Percentiles rank a stretch among this genome's conserved stretches.
Evolutionary conservation across 2,797 vertebrate species (phyloP).

Genomic region (Antrozous pallidus): DNA sequence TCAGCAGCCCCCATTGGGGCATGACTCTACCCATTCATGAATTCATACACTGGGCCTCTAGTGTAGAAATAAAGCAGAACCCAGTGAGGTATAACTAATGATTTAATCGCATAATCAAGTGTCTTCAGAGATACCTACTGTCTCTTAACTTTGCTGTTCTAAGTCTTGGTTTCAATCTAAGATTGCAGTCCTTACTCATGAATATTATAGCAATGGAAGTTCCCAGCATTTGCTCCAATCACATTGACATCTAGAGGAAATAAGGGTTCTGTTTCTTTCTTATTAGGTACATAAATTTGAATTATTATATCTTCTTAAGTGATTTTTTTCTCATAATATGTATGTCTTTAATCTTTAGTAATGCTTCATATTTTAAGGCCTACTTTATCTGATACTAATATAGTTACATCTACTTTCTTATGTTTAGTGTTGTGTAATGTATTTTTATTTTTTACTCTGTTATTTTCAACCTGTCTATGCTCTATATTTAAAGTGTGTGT

Average conservation of each 20-base stretch:
- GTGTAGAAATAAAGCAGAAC: background rate
- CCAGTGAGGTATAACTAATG: background rate
- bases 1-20: no score
- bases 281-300: background rate
- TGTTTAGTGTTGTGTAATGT: background rate
- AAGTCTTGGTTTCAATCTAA: background rate
- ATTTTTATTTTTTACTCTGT: background rate
- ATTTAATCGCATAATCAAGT: background rate
- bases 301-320: background rate
- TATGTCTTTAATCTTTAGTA: background rate
- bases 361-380: background rate
- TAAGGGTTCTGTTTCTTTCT: background rate
- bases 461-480: background rate
- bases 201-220: background rate
- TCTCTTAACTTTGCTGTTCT: background rate
- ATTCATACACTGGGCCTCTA: no score
- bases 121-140: background rate
- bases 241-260: background rate
- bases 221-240: background rate
- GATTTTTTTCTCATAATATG: background rate
- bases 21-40: no score
- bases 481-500: background rate
- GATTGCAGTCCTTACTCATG: background rate
- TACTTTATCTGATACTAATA: background rate
- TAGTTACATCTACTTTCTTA: background rate